A percentile compares a stretch with the other conserved stretches of the same genome.
Conservation (phyloP, 2,113 vertebrate species). For the Poecile atricapillus region DNA sequence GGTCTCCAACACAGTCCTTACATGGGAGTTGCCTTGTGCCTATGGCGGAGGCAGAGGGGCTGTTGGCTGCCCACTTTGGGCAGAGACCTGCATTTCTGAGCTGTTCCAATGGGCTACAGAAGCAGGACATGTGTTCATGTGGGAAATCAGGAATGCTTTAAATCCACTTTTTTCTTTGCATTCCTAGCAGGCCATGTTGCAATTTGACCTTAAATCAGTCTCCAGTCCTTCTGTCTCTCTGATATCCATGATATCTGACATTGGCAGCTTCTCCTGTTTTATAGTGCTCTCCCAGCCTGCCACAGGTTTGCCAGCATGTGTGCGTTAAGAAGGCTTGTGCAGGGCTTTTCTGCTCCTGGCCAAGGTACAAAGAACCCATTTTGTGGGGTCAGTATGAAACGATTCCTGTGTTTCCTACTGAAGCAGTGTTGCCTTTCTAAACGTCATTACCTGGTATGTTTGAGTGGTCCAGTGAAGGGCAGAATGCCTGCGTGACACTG, state of each 20-base stretch:
- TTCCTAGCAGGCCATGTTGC: neutral
- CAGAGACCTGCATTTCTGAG: neutral
- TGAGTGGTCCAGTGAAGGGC: neutral
- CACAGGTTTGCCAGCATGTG: neutral
- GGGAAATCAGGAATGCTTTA: neutral
- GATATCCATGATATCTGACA: neutral
- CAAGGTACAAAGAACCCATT: neutral
- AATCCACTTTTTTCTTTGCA: neutral
- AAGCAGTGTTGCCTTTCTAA: neutral
- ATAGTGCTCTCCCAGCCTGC: neutral
- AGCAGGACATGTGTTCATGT: neutral
- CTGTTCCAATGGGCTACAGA: neutral
- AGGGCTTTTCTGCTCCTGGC: neutral
- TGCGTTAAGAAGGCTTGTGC: neutral
- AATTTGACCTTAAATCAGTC: neutral
- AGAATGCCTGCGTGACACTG: neutral
- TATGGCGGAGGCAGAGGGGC: accelerated
- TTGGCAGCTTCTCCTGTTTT: neutral
- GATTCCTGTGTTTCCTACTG: accelerated
- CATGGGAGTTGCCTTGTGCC: neutral
- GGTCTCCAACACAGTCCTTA: neutral
- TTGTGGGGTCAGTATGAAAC: neutral
- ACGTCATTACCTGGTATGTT: neutral
- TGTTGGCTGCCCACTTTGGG: neutral
- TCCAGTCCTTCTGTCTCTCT: neutral